Evolutionary conservation across 2,113 vertebrate genomes (phyloP).

Genomic region (Cyanoliseus patagonus): DNA sequence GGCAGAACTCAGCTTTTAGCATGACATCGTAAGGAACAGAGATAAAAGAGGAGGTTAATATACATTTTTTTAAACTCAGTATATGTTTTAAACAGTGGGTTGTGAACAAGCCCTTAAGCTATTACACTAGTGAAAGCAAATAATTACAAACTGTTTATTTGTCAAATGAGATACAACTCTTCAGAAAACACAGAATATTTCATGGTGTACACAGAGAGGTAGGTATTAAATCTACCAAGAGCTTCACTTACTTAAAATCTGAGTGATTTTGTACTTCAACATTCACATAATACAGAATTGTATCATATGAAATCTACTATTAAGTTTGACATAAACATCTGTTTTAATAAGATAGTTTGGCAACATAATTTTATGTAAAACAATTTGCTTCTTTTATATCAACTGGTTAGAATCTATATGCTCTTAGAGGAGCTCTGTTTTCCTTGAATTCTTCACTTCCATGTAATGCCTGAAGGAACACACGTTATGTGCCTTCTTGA

Average conservation of each 20-base stretch:
- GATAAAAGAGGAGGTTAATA: background rate
- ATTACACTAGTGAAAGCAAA: background rate
- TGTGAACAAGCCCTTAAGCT: background rate
- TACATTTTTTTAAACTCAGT: background rate
- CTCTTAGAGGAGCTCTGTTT: background rate
- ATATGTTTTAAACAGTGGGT: background rate
- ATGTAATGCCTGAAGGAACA: background rate
- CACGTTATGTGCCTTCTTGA: background rate
- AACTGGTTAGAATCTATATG: background rate
- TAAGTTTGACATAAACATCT: background rate
- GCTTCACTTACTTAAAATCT: background rate
- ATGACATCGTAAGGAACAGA: background rate
- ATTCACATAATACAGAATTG: background rate
- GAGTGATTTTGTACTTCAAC: background rate
- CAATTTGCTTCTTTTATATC: background rate
- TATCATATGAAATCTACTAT: background rate
- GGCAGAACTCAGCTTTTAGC: background rate
- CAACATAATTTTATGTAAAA: background rate
- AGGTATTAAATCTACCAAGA: background rate
- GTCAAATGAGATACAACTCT: background rate
- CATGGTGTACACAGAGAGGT: background rate
- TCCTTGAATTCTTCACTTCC: background rate
- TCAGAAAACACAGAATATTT: background rate
- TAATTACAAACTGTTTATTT: background rate
- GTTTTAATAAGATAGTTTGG: background rate